These are phyloP conservation scores for Synergus japonicus DNA, from an alignment of 2,888 invertebrate genomes.

Conservation along the genomic window DNA sequence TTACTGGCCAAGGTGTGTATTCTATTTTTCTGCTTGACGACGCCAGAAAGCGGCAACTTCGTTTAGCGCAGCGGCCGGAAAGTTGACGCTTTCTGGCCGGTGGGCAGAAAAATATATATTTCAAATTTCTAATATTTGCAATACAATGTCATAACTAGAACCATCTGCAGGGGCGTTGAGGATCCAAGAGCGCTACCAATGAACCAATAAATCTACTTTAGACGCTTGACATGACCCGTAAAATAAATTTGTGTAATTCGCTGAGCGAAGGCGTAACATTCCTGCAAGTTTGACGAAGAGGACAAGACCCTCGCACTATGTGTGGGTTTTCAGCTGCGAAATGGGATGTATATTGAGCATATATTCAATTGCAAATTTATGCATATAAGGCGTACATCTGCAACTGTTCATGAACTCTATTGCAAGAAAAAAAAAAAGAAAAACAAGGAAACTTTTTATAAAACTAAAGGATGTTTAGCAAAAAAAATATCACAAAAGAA, in stretches of 20 bases:
- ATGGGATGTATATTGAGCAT: not conserved
- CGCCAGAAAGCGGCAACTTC: too few species aligned
- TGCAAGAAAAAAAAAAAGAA: not conserved
- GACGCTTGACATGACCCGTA: slow-evolving; percentile 38
- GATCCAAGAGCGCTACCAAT: slow-evolving; percentile 32
- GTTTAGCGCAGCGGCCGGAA: too few species aligned
- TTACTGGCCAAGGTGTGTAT: too few species aligned
- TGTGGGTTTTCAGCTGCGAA: slow-evolving; percentile 17
- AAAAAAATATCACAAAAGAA: not conserved
- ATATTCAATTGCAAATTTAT: slow-evolving; percentile 33
- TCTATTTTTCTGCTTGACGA: too few species aligned
- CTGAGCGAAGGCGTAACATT: slow-evolving; percentile 61
- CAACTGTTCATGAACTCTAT: not conserved
- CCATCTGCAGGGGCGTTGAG: not conserved
- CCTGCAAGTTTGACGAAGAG: slow-evolving; percentile 43
- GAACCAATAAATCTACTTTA: slow-evolving; percentile 40
- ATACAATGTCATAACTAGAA: slow-evolving; percentile 8
- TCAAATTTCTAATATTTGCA: not conserved
- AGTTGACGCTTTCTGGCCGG: too few species aligned
- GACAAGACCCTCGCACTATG: slow-evolving; percentile 15
- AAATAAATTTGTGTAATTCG: slow-evolving; percentile 57
- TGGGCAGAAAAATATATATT: not conserved
- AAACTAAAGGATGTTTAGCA: not conserved
- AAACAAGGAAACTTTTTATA: not conserved
- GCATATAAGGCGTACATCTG: slow-evolving; percentile 18